Evolutionary conservation across 2,797 vertebrate genomes (phyloP), one percentile per base, ranked within the genome.

Genomic region (Dromococcyx pavoninus): DNA sequence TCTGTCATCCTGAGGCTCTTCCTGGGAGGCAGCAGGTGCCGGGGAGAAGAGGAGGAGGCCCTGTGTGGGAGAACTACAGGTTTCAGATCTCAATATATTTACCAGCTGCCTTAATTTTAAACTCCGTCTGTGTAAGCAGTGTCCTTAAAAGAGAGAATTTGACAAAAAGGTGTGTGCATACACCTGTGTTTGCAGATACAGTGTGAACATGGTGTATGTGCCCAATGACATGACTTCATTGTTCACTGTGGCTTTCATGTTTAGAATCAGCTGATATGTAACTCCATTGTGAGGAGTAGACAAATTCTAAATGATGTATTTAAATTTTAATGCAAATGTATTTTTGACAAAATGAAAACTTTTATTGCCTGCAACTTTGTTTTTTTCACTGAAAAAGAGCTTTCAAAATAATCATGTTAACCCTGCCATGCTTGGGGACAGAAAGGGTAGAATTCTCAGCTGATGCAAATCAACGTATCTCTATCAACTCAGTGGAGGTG

Each of bases 191-290:
- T 81, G 56, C n/a, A 70, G 39, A 9, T 76, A 0, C 0, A 11
- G 27, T 24, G 17, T 48, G 51, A 46, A 2, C 0, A 2, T 23
- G 60, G 22, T 25, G 13, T 21, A 7, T 0, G 0, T 27, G 24
- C 27, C 48, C 22, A 32, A 12, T 30, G 44, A 10, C 8, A 3
- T 2, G 37, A 23, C 66, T 76, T 62, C 41, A 7, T n/a, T 75
- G 5, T 37, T 39, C 17, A 4, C 9, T 4, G 1, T 46, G 67
- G 39, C 67, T 81, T 25, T 67, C 50, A 53, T 28, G 9, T 37
- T 58, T 44, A 48, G 23, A 60, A 44, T 88, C 41, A n/a, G n/a
- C n/a, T 41, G 54, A n/a, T 46, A 14, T 1, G 5, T 57, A 35
- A 12, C 28, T 77, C 30, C 48, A 10, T 56, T 77, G 19, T 32